Evolutionary conservation across 1,140 invertebrate species (phyloP), one percentile per base, ranked within the genome.

Genomic region (Eciton burchellii): DNA sequence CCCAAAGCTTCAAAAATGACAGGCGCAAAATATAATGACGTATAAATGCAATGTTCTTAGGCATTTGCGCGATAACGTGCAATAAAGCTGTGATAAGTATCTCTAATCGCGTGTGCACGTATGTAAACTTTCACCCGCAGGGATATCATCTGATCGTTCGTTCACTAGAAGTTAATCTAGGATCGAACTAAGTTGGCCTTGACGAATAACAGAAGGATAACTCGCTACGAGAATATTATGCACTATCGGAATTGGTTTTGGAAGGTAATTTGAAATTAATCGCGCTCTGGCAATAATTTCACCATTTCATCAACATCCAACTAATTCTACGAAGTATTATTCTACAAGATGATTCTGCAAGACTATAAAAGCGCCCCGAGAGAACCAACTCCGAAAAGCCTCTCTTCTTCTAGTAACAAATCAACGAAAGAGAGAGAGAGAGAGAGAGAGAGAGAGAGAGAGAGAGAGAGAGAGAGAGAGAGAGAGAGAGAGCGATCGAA

Each of bases 361-460:
- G 49, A 11, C 62, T 16, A 43, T 41, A 47, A 54, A 24, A 74
- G 62, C 52, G n/a, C 74, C 47, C 49, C n/a, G n/a, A n/a, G n/a
- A 19, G 74, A 35, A 79, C 74, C 35, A 79, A 79, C 49, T 70
- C 74, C 49, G 49, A 79, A 79, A 79, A 79, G 49, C 74, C 12
- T 49, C 14, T 41, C 59, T n/a, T 21, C 3, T 43, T 49, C 63
- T 29, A 19, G 26, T 6, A 14, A 21, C 62, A 21, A 19, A 45
- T 77, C 79, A 49, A 56, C 72, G 72, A 47, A 43, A n/a, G 41
- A 35, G 35, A 35, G 35, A 35, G 35, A 2, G 35, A 81, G 52
- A 70, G 52, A 47, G 16, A 12, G 16, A 11, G 35, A 29, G 54
- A 19, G 71, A 43, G 21, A 16, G n/a, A n/a, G 49, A 57, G 57